Percentiles rank a stretch among this genome's conserved stretches.
Conservation (phyloP, 2,113 vertebrate species). For the Capra hircus region DNA sequence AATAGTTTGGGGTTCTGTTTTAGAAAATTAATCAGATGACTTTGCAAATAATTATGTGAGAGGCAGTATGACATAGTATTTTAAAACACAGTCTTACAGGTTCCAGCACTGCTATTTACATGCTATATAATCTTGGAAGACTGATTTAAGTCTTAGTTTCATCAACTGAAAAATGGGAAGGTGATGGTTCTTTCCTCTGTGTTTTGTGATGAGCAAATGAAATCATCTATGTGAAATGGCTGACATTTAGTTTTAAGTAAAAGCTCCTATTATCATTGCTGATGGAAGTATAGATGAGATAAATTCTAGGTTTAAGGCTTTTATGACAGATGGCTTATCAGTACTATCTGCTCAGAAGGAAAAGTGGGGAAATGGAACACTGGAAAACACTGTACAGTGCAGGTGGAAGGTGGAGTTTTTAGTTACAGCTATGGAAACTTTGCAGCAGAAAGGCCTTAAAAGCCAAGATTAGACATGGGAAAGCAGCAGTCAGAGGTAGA, state of each 20-base stretch:
- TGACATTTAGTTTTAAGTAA: not conserved
- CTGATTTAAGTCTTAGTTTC: not conserved
- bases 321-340: not conserved
- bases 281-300: not conserved
- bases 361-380: not conserved
- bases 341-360: not conserved
- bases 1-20: not conserved
- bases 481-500: not conserved
- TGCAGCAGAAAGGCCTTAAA: not conserved
- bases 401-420: not conserved
- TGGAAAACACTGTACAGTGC: not conserved
- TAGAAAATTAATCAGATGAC: constrained; percentile 30
- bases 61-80: not conserved
- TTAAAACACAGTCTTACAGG: not conserved
- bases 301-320: not conserved
- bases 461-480: not conserved
- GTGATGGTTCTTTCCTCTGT: not conserved
- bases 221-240: not conserved
- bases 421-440: not conserved
- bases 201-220: constrained; percentile 24
- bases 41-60: constrained; percentile 39
- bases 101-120: not conserved
- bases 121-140: not conserved
- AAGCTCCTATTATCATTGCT: not conserved
- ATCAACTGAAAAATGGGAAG: not conserved